Evolutionary conservation across 2,113 vertebrate species (phyloP).

Genomic region (Bubo scandiacus): DNA sequence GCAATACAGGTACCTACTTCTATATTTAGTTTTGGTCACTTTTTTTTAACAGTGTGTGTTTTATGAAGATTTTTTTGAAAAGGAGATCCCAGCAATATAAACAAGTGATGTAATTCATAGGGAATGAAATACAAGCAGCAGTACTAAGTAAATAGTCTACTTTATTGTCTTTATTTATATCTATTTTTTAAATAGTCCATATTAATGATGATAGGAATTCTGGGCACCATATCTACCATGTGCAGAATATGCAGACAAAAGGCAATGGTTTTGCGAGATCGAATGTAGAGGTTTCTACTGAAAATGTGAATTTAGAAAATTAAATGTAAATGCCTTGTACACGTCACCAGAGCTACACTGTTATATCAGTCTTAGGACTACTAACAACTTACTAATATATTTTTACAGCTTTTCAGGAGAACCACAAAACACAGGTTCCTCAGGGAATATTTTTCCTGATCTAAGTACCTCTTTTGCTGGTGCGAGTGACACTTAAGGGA

Average conservation of each 20-base stretch:
- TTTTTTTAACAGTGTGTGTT: not conserved
- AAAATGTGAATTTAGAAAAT: not conserved
- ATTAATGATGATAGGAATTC: not conserved
- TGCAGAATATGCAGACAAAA: not conserved
- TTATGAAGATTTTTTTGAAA: not conserved
- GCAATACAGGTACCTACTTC: not conserved
- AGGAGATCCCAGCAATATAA: not conserved
- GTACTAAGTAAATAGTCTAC: not conserved
- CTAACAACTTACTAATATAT: not conserved
- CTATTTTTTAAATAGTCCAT: not conserved
- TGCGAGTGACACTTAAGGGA: not conserved
- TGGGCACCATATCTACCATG: not conserved
- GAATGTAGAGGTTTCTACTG: not conserved
- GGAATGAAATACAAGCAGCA: not conserved
- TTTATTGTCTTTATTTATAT: not conserved
- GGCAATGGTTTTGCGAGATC: not conserved
- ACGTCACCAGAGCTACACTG: not conserved
- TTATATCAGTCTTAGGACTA: not conserved
- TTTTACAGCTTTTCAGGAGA: not conserved
- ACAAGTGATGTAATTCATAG: not conserved
- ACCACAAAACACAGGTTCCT: not conserved
- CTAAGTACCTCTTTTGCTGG: not conserved
- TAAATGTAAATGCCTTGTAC: not conserved
- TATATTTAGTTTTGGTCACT: not conserved
- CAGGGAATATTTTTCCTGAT: not conserved